Evolutionary conservation across 2,888 invertebrate genomes (phyloP).

Genomic region (Xestia sexstrigata): DNA sequence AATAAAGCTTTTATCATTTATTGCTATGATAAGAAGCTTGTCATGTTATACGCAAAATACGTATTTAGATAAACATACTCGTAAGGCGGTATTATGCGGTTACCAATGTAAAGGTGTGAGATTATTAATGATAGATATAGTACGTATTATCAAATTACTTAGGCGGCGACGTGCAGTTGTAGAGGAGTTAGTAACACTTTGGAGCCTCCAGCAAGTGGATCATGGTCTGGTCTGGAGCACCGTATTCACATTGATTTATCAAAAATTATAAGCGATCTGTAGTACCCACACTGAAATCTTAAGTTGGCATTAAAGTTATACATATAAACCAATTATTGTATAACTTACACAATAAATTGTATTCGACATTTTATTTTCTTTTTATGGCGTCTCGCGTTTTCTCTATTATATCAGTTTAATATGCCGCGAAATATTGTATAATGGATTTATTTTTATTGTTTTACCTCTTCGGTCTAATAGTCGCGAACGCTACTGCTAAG

Average conservation of each 20-base stretch:
- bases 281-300: neutral
- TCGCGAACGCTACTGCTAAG: neutral
- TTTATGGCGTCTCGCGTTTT: constrained; percentile 18
- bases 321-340: neutral
- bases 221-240: neutral
- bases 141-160: neutral
- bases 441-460: constrained; percentile 26
- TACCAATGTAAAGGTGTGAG: neutral
- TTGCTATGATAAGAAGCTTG: constrained; percentile 38
- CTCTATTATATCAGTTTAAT: constrained; percentile 38
- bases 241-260: neutral
- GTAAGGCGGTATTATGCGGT: constrained; percentile 3
- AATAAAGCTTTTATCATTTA: constrained; percentile 50
- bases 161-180: neutral
- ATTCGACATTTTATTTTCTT: constrained; percentile 17
- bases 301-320: neutral
- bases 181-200: neutral
- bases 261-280: neutral
- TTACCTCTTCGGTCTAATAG: neutral
- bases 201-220: neutral
- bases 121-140: neutral
- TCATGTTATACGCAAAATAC: constrained; percentile 24
- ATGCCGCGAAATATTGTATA: constrained; percentile 24
- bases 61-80: constrained; percentile 14
- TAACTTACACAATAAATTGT: constrained; percentile 5